These are phyloP conservation scores for Drosophila seguyi DNA, from an alignment of 1,140 invertebrate species.

Conservation along the genomic window DNA sequence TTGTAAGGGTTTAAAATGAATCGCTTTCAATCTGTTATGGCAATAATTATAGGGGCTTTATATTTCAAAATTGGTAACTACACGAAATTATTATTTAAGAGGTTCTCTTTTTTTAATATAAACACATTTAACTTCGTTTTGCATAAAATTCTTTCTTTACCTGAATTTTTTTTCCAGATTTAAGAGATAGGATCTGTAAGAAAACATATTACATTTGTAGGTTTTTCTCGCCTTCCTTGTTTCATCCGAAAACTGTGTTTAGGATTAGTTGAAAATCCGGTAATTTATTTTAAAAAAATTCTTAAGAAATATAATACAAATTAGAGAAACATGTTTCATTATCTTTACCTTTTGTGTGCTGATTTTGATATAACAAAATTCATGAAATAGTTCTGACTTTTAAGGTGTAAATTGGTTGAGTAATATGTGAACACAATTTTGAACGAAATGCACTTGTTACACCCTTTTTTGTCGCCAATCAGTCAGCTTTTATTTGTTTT, in stretches of 20 bases:
- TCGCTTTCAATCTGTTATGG: no score
- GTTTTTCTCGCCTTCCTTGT: neutral
- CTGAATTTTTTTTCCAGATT: neutral
- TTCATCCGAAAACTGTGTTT: neutral
- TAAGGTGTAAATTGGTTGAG: slow-evolving; percentile 3
- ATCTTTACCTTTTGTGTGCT: neutral
- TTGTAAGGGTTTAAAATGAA: no score
- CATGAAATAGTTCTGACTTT: slow-evolving; percentile 6
- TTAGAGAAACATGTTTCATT: neutral
- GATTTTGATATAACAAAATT: neutral
- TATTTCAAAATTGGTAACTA: no score
- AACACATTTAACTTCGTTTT: no score
- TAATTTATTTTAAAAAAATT: neutral
- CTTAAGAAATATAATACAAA: neutral
- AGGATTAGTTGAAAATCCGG: neutral
- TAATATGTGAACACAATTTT: neutral
- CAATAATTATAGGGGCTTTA: no score
- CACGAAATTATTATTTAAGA: no score
- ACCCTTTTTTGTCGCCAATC: slow-evolving; percentile 9
- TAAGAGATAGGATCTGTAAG: neutral
- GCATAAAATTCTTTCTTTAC: no score
- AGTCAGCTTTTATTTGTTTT: slow-evolving; percentile 11
- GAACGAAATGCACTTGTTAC: neutral
- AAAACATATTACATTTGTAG: neutral
- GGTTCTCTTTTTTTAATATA: no score